Percentiles rank a stretch among this genome's conserved stretches.
These are phyloP conservation scores for Cremastinae sp. DNA, from an alignment of 2,888 invertebrate species.

Conservation along the genomic window DNA sequence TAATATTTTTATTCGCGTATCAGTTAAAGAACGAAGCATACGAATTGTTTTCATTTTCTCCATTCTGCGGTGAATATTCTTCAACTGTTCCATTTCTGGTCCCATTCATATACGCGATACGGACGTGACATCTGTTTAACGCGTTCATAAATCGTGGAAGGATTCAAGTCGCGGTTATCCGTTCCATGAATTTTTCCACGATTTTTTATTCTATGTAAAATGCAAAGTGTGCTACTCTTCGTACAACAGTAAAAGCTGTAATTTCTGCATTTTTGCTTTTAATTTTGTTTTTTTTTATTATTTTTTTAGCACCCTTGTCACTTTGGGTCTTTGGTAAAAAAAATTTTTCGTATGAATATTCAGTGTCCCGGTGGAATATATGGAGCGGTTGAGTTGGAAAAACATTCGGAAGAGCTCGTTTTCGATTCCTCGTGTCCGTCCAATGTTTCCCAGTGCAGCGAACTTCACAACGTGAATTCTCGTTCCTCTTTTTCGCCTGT, in stretches of 20 bases:
- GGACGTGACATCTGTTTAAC: no score
- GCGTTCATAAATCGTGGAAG: no score
- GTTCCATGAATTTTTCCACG: not conserved
- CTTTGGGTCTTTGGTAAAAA: slow-evolving; percentile 21
- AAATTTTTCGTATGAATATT: slow-evolving; percentile 53
- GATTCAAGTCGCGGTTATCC: not conserved
- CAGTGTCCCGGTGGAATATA: slow-evolving; percentile 29
- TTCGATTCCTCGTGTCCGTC: slow-evolving; percentile 29
- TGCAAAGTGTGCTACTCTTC: not conserved
- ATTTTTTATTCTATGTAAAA: not conserved
- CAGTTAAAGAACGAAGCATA: no score
- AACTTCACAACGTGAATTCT: not conserved
- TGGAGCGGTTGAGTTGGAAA: slow-evolving; percentile 3
- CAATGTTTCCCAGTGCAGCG: slow-evolving; percentile 31
- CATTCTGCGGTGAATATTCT: no score
- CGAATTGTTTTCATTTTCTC: no score
- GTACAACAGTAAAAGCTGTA: not conserved
- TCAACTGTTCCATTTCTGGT: no score
- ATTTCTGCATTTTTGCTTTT: not conserved
- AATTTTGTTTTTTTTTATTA: not conserved
- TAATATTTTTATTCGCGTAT: no score
- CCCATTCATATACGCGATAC: no score
- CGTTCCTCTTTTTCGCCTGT: slow-evolving; percentile 4
- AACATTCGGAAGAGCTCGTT: slow-evolving; percentile 36
- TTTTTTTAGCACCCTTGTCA: not conserved